Conservation (phyloP, 2,797 vertebrate species). For the Eulemur rubriventer region DNA sequence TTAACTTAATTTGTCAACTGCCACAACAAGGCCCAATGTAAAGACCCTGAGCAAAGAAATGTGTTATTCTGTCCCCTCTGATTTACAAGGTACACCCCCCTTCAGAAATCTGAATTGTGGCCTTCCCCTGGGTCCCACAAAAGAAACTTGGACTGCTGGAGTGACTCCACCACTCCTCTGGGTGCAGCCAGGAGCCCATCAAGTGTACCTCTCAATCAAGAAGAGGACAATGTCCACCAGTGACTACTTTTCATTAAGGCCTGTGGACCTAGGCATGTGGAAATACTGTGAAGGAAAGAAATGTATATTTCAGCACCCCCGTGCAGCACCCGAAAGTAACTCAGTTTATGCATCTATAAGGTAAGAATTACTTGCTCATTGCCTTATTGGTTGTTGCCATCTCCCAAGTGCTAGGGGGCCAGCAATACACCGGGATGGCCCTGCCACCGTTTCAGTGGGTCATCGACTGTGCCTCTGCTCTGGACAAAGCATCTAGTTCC, state of each 20-base stretch:
- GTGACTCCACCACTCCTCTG: accelerated
- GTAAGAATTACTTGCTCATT: neutral
- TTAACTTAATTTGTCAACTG: neutral
- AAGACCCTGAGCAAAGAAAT: neutral
- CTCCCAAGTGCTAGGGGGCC: neutral
- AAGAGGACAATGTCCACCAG: neutral
- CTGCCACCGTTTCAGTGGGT: neutral
- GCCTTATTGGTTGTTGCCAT: neutral
- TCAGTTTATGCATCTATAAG: too few relatives aligned
- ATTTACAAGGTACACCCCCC: neutral
- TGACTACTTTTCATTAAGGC: neutral
- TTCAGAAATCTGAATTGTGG: neutral
- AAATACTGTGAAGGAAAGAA: neutral
- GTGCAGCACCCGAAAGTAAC: neutral
- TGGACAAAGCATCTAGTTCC: neutral
- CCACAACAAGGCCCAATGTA: neutral
- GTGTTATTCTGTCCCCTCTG: too few relatives aligned
- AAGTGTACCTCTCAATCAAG: neutral
- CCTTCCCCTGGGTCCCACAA: neutral
- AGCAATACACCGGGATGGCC: neutral
- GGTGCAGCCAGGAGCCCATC: neutral
- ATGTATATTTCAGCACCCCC: neutral
- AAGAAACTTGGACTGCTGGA: neutral
- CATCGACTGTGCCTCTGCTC: neutral
- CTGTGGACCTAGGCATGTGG: neutral